phyloP scores from a whole-genome alignment of 2,113 vertebrate species.

The Burhinus oedicnemus region DNA sequence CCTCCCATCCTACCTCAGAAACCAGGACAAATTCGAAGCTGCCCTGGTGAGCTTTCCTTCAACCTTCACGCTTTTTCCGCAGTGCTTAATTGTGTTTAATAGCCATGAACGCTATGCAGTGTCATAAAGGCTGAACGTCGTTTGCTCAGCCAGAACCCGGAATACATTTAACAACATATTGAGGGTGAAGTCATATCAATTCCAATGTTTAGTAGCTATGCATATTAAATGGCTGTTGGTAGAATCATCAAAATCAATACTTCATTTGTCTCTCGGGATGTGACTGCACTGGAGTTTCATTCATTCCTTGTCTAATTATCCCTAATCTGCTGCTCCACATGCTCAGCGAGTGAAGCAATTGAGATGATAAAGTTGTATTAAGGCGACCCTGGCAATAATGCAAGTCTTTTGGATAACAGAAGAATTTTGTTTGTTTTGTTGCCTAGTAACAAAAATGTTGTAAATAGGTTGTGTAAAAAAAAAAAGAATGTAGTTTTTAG shows the following conservation, averaged over 20 bases:
- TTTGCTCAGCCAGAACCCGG: not conserved
- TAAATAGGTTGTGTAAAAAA: not conserved
- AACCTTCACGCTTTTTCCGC: not conserved
- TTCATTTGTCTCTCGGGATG: constrained; percentile 69
- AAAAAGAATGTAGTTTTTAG: not conserved
- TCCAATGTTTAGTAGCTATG: constrained; percentile 60
- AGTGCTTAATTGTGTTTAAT: not conserved
- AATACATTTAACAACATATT: constrained; percentile 19
- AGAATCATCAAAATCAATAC: constrained; percentile 74
- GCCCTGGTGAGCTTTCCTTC: not conserved
- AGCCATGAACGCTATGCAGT: not conserved
- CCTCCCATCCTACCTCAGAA: not conserved
- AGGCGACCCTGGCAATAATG: constrained; percentile 29
- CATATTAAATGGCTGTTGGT: constrained; percentile 69
- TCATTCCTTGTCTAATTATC: constrained; percentile 60
- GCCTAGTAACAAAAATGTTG: constrained; percentile 72
- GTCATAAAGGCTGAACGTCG: not conserved
- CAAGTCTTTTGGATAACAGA: constrained; percentile 53
- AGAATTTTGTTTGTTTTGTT: constrained; percentile 72
- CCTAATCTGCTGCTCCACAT: constrained; percentile 65
- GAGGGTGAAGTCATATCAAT: constrained; percentile 44
- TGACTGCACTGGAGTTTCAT: constrained; percentile 59
- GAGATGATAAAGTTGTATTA: constrained; percentile 75
- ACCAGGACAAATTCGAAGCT: not conserved
- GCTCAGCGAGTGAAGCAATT: constrained; percentile 45